phyloP scores from a whole-genome alignment of 1,140 invertebrate species.

The Anastrepha ludens region DNA sequence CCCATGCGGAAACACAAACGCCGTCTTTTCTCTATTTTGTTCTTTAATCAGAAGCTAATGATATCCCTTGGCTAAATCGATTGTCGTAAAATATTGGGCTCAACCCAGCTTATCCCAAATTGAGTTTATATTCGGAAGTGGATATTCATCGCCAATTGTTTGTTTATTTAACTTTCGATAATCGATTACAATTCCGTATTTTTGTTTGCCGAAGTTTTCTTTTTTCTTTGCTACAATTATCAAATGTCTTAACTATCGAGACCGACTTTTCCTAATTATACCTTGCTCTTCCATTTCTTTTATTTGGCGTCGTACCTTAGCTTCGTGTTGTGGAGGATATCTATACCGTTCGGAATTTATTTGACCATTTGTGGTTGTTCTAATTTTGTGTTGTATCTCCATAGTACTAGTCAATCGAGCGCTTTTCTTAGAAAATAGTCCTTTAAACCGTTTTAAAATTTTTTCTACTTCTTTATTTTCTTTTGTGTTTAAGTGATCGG shows the following conservation, averaged over 20 bases:
- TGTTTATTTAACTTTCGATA: too few species aligned
- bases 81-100: too few species aligned
- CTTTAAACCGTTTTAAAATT: not conserved
- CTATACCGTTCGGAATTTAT: not conserved
- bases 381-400: constrained; percentile 35
- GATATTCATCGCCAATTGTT: too few species aligned
- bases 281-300: too few species aligned
- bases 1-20: constrained; percentile 61
- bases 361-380: constrained; percentile 15
- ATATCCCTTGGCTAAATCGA: too few species aligned
- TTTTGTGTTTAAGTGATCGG: not conserved
- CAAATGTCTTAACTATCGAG: constrained; percentile 67
- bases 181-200: too few species aligned
- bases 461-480: not conserved
- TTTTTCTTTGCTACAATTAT: constrained; percentile 73
- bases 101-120: too few species aligned
- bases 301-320: not conserved
- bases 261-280: constrained; percentile 57
- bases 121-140: too few species aligned
- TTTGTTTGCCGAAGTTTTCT: constrained; percentile 64
- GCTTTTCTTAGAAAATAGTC: not conserved
- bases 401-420: constrained; percentile 25
- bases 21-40: constrained; percentile 73
- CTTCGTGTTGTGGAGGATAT: not conserved
- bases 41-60: constrained; percentile 72